Evolutionary conservation across 1,140 invertebrate genomes (phyloP).

Genomic region (Agrypnia vestita): DNA sequence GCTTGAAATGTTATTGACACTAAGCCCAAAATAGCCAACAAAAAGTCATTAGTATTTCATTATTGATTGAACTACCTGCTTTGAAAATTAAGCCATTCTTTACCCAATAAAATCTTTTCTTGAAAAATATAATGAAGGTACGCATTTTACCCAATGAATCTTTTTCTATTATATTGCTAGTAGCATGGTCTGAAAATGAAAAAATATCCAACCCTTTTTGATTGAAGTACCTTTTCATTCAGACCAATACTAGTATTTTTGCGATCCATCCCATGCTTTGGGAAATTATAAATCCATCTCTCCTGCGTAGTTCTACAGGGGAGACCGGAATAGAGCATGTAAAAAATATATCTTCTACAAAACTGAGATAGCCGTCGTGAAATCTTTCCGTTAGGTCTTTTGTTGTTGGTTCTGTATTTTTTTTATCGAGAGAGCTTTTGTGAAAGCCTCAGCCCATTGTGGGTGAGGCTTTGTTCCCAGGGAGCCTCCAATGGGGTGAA

Average conservation of each 20-base stretch:
- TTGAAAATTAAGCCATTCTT: too few relatives aligned
- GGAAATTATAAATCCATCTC: slow-evolving; percentile 44
- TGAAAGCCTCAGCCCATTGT: slow-evolving; percentile 56
- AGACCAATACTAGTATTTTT: background rate
- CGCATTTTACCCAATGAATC: too few relatives aligned
- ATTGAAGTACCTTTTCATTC: background rate
- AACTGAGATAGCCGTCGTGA: slow-evolving; percentile 46
- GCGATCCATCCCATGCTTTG: background rate
- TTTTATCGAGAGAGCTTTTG: slow-evolving; percentile 58
- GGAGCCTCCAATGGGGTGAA: slow-evolving; percentile 18
- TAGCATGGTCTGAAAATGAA: too few relatives aligned
- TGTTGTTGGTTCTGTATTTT: slow-evolving; percentile 57
- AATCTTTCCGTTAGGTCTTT: slow-evolving; percentile 58
- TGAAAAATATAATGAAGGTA: too few relatives aligned
- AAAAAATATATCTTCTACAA: background rate
- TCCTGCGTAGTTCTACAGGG: background rate
- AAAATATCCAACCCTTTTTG: too few relatives aligned
- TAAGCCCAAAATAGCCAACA: too few relatives aligned
- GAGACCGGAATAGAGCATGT: background rate
- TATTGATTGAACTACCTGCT: too few relatives aligned
- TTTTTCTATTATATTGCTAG: too few relatives aligned
- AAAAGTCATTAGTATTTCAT: too few relatives aligned
- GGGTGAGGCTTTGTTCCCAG: slow-evolving; percentile 54
- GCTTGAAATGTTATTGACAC: too few relatives aligned
- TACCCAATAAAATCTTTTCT: too few relatives aligned